Base-by-base conservation (phyloP, 1,140 invertebrate species). In the Drosophila tani region DNA sequence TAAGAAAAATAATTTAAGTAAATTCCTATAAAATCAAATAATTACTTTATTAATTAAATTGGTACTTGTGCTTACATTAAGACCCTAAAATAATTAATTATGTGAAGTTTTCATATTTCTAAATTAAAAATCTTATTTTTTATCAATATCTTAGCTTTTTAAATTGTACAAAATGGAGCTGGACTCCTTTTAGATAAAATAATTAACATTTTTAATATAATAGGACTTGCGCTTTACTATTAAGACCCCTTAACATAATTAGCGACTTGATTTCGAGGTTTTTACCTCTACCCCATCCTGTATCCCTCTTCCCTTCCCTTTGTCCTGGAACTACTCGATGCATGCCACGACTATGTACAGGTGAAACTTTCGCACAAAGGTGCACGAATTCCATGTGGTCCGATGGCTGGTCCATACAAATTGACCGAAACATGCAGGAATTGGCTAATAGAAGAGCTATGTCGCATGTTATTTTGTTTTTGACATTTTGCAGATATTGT, bases 311-410 rank as follows among this genome's bases (percentile, higher is more conserved):
- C 0, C 12, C 8, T 24, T 19, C 12, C 3, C 14, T 50, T 24
- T 21, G 3, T 27, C 32, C 56, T 50, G 38, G 8, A 47, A 32
- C 38, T 32, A 41, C 64, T 55, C 24, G 27, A 51, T 24, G 27
- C 38, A 27, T 60, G 53, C 29, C 43, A 35, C 51, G 35, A 24
- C 24, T 5, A 11, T 35, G 12, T 17, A 66, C 43, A 74, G 24
- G 73, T 35, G 24, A 64, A 81, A 81, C 47, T 81, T 81, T 55
- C 5, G 17, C n/a, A 81, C 65, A 81, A 82, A 81, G 51, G 38
- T 49, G 59, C 17, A 75, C 62, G 60, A 79, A 46, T 58, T 69
- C n/a, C 35, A 50, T 45, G 49, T 63, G 41, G 51, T 27, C 29
- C 40, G 41, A 63, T 63, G 51, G 32, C 40, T 41, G 57, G 57